Percentiles rank a stretch among this genome's conserved stretches.
These are phyloP conservation scores for Carassius carassius DNA, from an alignment of 2,113 vertebrate species.

Conservation along the genomic window DNA sequence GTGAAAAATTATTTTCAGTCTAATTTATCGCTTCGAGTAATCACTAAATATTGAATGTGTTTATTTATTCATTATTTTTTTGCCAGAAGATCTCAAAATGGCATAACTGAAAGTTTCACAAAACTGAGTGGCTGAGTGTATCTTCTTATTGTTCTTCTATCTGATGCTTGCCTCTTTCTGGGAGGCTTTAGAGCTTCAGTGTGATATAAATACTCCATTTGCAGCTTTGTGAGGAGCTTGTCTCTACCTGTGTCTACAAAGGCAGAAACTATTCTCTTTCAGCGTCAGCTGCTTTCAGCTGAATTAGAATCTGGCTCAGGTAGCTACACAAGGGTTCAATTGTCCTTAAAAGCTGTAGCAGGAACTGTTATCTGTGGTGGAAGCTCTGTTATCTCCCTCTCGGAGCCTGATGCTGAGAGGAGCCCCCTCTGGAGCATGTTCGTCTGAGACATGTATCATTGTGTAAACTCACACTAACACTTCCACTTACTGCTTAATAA, in stretches of 20 bases:
- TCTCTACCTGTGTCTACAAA: slow-evolving; percentile 22
- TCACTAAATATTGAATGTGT: background rate
- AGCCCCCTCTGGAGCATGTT: slow-evolving; percentile 24
- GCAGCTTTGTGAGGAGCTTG: slow-evolving; percentile 29
- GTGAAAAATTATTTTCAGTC: background rate
- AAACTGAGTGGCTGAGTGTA: background rate
- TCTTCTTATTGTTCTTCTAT: background rate
- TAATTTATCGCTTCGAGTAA: background rate
- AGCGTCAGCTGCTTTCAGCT: slow-evolving; percentile 22
- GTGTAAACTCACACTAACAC: slow-evolving; percentile 1
- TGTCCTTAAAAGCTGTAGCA: slow-evolving; percentile 49
- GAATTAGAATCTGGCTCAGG: slow-evolving; percentile 45
- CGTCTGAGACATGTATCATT: background rate
- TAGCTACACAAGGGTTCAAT: slow-evolving; percentile 44
- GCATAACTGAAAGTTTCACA: slow-evolving; percentile 6
- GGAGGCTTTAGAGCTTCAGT: background rate
- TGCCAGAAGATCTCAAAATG: slow-evolving; percentile 16
- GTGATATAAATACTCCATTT: slow-evolving; percentile 33
- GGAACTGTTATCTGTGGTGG: slow-evolving; percentile 36
- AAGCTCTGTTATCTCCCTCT: slow-evolving; percentile 44
- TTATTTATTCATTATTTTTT: no score
- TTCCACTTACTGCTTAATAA: slow-evolving; percentile 34
- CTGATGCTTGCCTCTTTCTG: background rate
- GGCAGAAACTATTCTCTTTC: slow-evolving; percentile 11
- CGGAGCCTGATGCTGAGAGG: slow-evolving; percentile 39